phyloP scores from a whole-genome alignment of 2,797 vertebrate species.

The Clarias fuscus region DNA sequence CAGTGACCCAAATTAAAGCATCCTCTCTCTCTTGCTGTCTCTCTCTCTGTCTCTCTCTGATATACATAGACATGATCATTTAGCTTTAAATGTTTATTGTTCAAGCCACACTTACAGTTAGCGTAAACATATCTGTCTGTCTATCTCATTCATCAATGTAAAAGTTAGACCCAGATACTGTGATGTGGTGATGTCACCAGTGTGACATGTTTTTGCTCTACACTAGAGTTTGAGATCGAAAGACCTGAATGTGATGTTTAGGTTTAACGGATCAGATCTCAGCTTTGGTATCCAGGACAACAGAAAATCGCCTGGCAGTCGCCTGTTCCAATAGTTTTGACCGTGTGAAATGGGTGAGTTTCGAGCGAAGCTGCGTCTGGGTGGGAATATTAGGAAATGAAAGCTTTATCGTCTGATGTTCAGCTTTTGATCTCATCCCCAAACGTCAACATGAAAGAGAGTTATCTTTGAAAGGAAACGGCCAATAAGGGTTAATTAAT shows the following conservation, averaged over 20 bases:
- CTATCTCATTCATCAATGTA: not conserved
- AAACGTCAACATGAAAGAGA: too few relatives aligned
- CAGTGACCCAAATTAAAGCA: constrained; percentile 6
- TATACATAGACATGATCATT: too few relatives aligned
- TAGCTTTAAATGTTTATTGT: not conserved
- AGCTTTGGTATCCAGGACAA: not conserved
- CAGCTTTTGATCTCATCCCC: too few relatives aligned
- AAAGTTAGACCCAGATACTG: not conserved
- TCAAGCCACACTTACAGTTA: not conserved
- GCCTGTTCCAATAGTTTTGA: too few relatives aligned
- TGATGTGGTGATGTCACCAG: not conserved
- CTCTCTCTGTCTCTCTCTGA: not conserved
- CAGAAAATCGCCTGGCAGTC: too few relatives aligned
- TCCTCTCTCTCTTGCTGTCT: not conserved
- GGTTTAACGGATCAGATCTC: not conserved
- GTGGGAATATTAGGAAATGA: too few relatives aligned
- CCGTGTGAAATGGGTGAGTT: too few relatives aligned
- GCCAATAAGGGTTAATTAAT: too few relatives aligned
- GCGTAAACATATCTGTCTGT: not conserved
- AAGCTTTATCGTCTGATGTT: too few relatives aligned
- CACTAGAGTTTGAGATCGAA: not conserved
- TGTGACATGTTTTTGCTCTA: not conserved
- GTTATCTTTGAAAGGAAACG: too few relatives aligned
- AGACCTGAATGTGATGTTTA: too few relatives aligned
- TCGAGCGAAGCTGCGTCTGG: too few relatives aligned